Conservation (phyloP, 2,888 invertebrate species). For the Eristalinus sepulchralis region DNA sequence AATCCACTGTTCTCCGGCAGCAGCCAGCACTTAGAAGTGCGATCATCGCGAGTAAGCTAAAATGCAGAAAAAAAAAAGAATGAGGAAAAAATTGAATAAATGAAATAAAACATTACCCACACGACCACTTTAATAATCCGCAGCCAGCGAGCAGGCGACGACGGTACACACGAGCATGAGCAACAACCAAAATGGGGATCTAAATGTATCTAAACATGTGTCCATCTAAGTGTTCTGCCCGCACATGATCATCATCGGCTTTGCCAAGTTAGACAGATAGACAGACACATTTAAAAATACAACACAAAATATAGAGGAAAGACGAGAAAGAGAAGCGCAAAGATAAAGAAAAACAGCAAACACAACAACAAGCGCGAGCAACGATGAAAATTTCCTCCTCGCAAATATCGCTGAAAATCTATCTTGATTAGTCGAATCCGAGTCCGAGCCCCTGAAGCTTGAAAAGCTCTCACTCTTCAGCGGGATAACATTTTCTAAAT, state of each 20-base stretch:
- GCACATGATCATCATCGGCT: not conserved
- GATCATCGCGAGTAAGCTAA: slow-evolving; percentile 36
- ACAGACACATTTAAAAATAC: slow-evolving; percentile 52
- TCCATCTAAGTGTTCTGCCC: slow-evolving; percentile 34
- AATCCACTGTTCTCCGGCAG: slow-evolving; percentile 22
- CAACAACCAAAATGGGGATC: slow-evolving; percentile 11
- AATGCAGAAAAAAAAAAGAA: slow-evolving; percentile 17
- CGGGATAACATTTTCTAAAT: slow-evolving; percentile 56
- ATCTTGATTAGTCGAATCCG: slow-evolving; percentile 80
- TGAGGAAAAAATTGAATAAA: not conserved
- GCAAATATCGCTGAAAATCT: slow-evolving; percentile 75
- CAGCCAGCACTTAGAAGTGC: slow-evolving; percentile 17
- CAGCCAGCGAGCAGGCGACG: not conserved
- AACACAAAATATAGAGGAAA: slow-evolving; percentile 40
- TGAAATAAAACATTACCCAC: not conserved
- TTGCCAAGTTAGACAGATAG: slow-evolving; percentile 56
- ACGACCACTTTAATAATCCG: slow-evolving; percentile 33
- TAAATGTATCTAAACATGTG: slow-evolving; percentile 70
- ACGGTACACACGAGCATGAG: slow-evolving; percentile 5
- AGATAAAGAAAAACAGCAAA: slow-evolving; percentile 11
- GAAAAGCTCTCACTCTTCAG: slow-evolving; percentile 74
- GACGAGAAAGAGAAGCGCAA: slow-evolving; percentile 38
- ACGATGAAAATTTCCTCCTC: slow-evolving; percentile 73
- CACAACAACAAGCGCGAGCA: slow-evolving; percentile 31
- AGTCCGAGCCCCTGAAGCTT: slow-evolving; percentile 81